Evolutionary conservation across 2,797 vertebrate genomes (phyloP), one percentile per base, ranked within the genome.

Genomic region (Trachops cirrhosus): DNA sequence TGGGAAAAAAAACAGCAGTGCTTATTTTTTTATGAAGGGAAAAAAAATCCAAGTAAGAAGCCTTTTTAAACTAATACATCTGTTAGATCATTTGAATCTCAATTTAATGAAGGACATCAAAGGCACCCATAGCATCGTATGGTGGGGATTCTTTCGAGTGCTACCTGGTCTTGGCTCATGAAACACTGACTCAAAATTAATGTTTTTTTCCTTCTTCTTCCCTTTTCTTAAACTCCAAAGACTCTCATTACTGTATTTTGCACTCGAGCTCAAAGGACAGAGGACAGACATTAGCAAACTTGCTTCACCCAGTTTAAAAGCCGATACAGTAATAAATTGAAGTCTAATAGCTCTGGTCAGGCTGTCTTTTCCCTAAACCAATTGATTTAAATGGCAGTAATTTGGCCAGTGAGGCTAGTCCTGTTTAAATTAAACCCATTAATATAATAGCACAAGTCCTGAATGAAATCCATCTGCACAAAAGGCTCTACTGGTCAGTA

Each of bases 311-410:
- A 94, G 95, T 98, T 98, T 97, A 98, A 98, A 98, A 98, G 97
- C 97, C 96, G 97, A 98, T 98, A 98, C 97, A 97, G 98, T 98
- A 98, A 98, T 98, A 99, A 98, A 99, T 98, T 98, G 98, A 98
- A 98, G 97, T 98, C 98, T 98, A 98, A 98, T 98, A 98, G 98
- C 97, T 98, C 92, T 94, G 98, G 98, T 98, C 98, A 98, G 98
- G 97, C 98, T 98, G 98, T 97, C 98, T 98, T 98, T 98, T 94
- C 98, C 98, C 97, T 98, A 98, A 98, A 98, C 98, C 98, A 98
- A 99, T 99, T 99, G 98, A 99, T 98, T 99, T 99, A 98, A 99
- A 99, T 98, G 97, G 98, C 98, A 98, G 98, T 98, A 98, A 99
- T 99, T 98, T 98, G 98, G 98, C 98, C 98, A 98, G 98, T 80